Evolutionary conservation across 2,888 invertebrate species (phyloP).

Genomic region (Sesia apiformis): DNA sequence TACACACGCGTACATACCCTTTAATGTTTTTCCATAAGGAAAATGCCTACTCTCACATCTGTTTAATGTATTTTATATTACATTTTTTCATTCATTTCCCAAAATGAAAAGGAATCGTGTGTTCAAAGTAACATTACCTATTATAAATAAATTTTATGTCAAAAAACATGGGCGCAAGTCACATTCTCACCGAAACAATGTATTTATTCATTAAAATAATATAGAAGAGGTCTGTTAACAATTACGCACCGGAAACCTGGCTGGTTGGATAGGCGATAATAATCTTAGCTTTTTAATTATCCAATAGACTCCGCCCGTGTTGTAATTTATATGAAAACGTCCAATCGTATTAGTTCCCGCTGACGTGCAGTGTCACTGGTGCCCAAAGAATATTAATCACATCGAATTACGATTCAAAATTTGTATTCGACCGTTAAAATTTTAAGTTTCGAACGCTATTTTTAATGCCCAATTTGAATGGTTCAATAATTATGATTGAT

Average conservation of each 20-base stretch:
- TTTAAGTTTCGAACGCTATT: not conserved
- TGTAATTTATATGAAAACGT: conserved; percentile 63
- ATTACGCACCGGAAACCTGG: conserved; percentile 55
- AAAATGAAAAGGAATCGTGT: too few species aligned
- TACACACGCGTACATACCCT: too few species aligned
- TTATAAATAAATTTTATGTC: too few species aligned
- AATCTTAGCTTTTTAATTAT: conserved; percentile 64
- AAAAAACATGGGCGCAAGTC: too few species aligned
- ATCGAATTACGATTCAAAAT: conserved; percentile 31
- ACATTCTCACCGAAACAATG: conserved; percentile 12
- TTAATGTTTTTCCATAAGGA: too few species aligned
- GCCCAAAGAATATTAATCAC: conserved; percentile 55
- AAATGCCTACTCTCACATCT: too few species aligned
- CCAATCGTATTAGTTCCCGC: conserved; percentile 61
- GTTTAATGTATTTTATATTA: too few species aligned
- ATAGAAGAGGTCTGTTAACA: conserved; percentile 38
- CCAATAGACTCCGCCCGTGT: conserved; percentile 58
- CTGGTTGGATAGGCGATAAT: conserved; percentile 51
- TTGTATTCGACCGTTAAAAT: conserved; percentile 21
- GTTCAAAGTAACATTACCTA: too few species aligned
- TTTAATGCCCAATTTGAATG: not conserved
- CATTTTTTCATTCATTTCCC: too few species aligned
- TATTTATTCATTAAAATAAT: conserved; percentile 30
- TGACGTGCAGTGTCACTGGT: conserved; percentile 54
- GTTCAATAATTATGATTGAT: conserved; percentile 2